These are phyloP conservation scores for Clarias laeviceps DNA, from an alignment of 2,797 vertebrate genomes.

Conservation along the genomic window DNA sequence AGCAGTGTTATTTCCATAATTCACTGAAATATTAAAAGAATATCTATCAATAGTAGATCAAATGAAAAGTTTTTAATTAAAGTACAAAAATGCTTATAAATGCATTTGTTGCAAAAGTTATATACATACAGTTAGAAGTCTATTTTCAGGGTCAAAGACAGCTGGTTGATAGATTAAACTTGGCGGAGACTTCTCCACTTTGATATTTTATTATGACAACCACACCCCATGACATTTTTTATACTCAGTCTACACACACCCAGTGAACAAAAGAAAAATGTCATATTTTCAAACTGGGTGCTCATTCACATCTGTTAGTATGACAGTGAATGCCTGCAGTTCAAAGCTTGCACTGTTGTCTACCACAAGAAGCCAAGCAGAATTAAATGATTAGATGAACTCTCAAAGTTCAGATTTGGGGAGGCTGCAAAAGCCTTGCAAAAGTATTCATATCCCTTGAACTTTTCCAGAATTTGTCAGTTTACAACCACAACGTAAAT, in stretches of 20 bases:
- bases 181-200: constrained; percentile 43
- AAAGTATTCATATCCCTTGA: no score
- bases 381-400: not conserved
- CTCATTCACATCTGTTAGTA: not conserved
- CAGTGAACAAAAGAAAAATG: not conserved
- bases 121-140: constrained; percentile 33
- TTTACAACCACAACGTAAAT: no score
- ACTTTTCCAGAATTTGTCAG: no score
- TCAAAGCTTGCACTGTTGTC: not conserved
- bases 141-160: constrained; percentile 51
- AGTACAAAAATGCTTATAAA: not conserved
- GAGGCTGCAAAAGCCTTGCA: no score
- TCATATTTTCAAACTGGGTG: not conserved
- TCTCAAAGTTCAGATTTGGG: not conserved
- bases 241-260: constrained; percentile 2
- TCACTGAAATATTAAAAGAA: not conserved
- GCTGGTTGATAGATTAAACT: constrained; percentile 42
- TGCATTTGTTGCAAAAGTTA: not conserved
- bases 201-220: constrained; percentile 9
- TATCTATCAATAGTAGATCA: not conserved
- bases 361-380: not conserved
- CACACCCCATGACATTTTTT: constrained; percentile 11
- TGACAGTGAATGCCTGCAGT: not conserved
- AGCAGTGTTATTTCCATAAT: not conserved
- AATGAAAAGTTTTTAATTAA: not conserved